Base-by-base conservation (phyloP, 37 sponge, comb jelly and placozoan genomes). In the Halisarca cf. caerulea region DNA sequence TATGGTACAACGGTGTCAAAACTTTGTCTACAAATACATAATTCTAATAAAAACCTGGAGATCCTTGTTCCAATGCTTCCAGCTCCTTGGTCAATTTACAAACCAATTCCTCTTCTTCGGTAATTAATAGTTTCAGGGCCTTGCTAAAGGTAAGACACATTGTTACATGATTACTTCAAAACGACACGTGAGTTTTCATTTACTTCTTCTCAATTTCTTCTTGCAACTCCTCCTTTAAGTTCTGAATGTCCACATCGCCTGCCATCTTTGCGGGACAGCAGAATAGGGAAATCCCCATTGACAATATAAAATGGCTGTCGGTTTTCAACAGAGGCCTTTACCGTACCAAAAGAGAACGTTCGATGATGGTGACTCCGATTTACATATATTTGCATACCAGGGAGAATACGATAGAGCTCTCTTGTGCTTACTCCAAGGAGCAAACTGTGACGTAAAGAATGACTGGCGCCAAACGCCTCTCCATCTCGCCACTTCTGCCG, bases 381-480 rank as follows among this genome's bases (percentile, higher is more conserved):
- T 40, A 15, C 82, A 40, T 66, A 2, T 41, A 23, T 61, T 24
- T n/a, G 20, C 82, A 21, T 55, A 47, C 28, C 30, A 45, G 1
- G 89, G 84, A 0, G 84, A 82, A 41, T 89, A 93, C 66, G 64
- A 81, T 44, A 44, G 66, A 30, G 94, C 80, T 21, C 85, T 93
- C 14, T 86, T 93, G 88, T 51, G 87, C 34, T 66, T 93, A 21
- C 90, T 93, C 7, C n/a, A 81, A 18, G 86, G 64, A 30, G 15
- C 64, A 20, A 62, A 62, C 64, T 30, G 64, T 28, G 36, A 74
- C 24, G 45, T 40, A 18, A 24, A 24, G 18, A 74, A 74, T 40
- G 36, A 43, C 8, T 87, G 88, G 90, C 24, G 32, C n/a, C 86
- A 93, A 82, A 93, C 94, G 0, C 94, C 94, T 17, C 84, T 93